Conservation (phyloP, 2,113 vertebrate species). For the Phrynosoma blainvillii region DNA sequence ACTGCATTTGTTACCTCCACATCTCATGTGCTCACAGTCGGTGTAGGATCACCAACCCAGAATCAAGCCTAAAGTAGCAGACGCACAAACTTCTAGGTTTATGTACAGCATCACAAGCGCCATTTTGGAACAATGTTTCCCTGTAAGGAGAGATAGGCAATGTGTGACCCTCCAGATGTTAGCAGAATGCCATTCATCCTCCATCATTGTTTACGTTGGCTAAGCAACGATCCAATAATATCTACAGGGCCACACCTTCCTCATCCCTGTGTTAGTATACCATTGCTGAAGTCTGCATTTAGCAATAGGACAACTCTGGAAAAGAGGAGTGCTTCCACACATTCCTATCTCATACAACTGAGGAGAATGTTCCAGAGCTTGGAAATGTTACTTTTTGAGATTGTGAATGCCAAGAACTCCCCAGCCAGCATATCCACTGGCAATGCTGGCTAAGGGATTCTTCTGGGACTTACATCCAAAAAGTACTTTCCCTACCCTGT, state of each 20-base stretch:
- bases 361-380: no score
- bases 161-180: not conserved
- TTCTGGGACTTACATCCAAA: not conserved
- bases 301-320: not conserved
- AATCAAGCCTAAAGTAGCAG: not conserved
- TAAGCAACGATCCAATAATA: not conserved
- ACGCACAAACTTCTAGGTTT: not conserved
- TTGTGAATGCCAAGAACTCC: not conserved
- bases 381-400: not conserved
- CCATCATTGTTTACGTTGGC: not conserved
- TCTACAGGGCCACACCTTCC: not conserved
- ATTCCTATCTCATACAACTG: no score
- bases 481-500: not conserved
- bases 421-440: not conserved
- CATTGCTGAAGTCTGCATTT: not conserved
- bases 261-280: not conserved
- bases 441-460: not conserved
- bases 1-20: not conserved
- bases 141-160: not conserved
- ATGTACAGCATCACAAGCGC: not conserved
- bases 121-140: not conserved
- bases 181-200: not conserved
- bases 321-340: not conserved
- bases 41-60: not conserved
- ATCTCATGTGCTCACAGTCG: not conserved